phyloP scores from a whole-genome alignment of 2,113 vertebrate species.

The Gadus chalcogrammus region DNA sequence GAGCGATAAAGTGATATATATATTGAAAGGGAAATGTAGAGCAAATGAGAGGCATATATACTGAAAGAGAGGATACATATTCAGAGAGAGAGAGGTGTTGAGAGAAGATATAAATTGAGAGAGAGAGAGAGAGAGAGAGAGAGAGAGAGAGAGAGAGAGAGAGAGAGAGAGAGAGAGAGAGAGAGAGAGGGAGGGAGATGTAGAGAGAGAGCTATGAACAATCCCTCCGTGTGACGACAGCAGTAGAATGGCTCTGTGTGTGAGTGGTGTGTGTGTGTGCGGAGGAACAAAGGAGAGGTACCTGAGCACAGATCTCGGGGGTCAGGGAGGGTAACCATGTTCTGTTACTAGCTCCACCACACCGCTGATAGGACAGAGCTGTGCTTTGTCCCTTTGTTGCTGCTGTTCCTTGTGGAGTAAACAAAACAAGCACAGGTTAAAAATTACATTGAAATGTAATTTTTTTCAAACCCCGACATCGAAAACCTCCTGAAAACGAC shows the following conservation, averaged over 20 bases:
- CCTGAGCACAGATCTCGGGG: conserved; percentile 28
- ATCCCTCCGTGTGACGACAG: conserved; percentile 26
- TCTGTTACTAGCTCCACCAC: not conserved
- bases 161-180: conserved; percentile 33
- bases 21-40: conserved; percentile 41
- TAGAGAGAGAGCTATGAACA: conserved; percentile 20
- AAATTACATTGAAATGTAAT: no score
- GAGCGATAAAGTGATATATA: conserved; percentile 40
- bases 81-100: conserved; percentile 42
- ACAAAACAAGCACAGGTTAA: no score
- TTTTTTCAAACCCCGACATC: no score
- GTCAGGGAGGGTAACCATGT: conserved; percentile 33
- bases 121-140: conserved; percentile 13
- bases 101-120: not conserved
- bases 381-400: no score
- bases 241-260: no score
- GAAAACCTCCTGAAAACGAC: no score
- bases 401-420: no score
- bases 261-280: no score
- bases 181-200: conserved; percentile 51
- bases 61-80: conserved; percentile 18
- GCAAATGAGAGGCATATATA: conserved; percentile 12
- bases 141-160: conserved; percentile 29
- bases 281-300: conserved; percentile 23
- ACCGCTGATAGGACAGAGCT: no score